Conservation (phyloP, 2,113 vertebrate genomes). For the Sitta europaea region DNA sequence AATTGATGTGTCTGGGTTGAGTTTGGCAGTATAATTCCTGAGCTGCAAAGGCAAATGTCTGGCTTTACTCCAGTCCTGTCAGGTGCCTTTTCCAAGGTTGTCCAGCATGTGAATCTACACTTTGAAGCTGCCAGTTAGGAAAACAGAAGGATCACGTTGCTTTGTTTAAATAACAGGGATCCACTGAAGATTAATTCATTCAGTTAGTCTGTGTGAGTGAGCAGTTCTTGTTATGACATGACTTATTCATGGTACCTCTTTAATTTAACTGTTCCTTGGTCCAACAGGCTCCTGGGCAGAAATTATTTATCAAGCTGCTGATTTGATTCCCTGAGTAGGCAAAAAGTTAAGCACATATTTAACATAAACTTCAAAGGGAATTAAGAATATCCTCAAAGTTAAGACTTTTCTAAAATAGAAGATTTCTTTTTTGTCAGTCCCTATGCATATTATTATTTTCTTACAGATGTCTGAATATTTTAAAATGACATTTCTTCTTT, state of each 20-base stretch:
- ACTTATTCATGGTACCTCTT: neutral
- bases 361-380: neutral
- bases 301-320: neutral
- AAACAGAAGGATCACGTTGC: neutral
- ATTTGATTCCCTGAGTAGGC: neutral
- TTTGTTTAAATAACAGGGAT: neutral
- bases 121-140: neutral
- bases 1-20: neutral
- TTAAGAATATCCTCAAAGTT: neutral
- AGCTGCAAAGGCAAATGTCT: neutral
- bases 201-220: neutral
- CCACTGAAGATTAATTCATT: neutral
- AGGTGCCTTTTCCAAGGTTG: neutral
- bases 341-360: slow-evolving; percentile 29
- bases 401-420: neutral
- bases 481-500: neutral
- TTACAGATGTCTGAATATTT: neutral
- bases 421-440: neutral
- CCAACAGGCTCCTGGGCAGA: neutral
- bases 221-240: neutral
- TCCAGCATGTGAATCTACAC: neutral
- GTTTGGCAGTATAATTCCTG: neutral
- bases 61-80: neutral
- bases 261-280: neutral
- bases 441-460: neutral